Evolutionary conservation across 1,140 invertebrate species (phyloP).

Genomic region (Listronotus bonariensis): DNA sequence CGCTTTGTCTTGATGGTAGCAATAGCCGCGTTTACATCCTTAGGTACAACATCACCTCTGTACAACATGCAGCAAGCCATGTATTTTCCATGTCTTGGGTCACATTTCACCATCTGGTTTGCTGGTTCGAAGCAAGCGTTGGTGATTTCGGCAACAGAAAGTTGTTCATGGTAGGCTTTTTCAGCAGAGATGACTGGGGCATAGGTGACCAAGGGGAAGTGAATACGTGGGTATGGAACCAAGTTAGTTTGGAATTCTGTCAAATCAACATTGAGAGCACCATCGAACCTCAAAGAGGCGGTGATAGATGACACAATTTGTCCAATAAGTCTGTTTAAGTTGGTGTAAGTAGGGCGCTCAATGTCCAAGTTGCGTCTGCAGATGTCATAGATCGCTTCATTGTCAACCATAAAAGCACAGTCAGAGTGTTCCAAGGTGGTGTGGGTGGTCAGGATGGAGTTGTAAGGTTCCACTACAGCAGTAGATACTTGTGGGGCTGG

Average conservation of each 20-base stretch:
- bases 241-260: constrained; percentile 88
- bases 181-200: constrained; percentile 84
- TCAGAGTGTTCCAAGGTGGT: constrained; percentile 83
- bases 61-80: constrained; percentile 77
- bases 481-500: constrained; percentile 72
- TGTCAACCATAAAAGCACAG: constrained; percentile 83
- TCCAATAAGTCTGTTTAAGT: constrained; percentile 78
- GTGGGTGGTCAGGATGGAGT: constrained; percentile 76
- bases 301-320: constrained; percentile 88
- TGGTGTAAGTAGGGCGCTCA: constrained; percentile 80
- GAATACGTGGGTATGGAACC: constrained; percentile 71
- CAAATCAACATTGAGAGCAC: constrained; percentile 58
- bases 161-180: constrained; percentile 15
- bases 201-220: constrained; percentile 70
- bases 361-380: constrained; percentile 87
- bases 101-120: constrained; percentile 93
- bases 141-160: constrained; percentile 81
- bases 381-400: constrained; percentile 64
- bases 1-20: constrained; percentile 87
- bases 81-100: constrained; percentile 86
- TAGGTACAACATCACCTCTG: constrained; percentile 70
- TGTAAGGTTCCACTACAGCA: constrained; percentile 74
- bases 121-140: constrained; percentile 87
- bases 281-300: constrained; percentile 84
- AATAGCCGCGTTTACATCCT: constrained; percentile 88